Percentiles rank a stretch among this genome's conserved stretches.
These are phyloP conservation scores for Saiga tatarica DNA, from an alignment of 2,113 vertebrate species.

Conservation along the genomic window DNA sequence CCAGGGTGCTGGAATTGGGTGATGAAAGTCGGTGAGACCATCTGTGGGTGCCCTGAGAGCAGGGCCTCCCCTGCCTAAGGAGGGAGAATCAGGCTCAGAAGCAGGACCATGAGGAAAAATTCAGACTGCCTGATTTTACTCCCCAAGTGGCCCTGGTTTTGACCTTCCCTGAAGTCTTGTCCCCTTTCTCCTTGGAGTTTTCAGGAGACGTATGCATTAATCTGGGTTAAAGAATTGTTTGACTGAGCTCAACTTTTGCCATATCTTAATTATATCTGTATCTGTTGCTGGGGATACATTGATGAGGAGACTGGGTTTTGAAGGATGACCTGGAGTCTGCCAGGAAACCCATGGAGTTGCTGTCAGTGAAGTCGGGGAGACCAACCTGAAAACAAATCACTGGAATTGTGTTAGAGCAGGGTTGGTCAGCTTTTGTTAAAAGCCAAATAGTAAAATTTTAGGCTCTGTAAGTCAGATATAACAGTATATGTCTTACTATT, in stretches of 20 bases:
- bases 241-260: background rate
- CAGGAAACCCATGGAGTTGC: background rate
- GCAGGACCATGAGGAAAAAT: background rate
- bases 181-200: background rate
- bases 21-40: background rate
- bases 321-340: background rate
- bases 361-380: background rate
- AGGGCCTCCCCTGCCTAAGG: background rate
- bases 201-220: background rate
- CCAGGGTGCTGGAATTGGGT: background rate
- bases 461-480: background rate
- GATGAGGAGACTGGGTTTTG: background rate
- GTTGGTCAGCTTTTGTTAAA: background rate
- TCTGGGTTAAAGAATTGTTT: background rate
- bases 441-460: background rate
- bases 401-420: background rate
- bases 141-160: background rate
- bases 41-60: background rate
- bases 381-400: background rate
- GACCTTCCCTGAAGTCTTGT: background rate
- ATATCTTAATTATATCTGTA: background rate
- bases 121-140: background rate
- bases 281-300: background rate
- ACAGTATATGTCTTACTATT: background rate
- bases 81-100: background rate